Conservation (phyloP, 2,888 invertebrate genomes). For the Sinohyriopsis cumingii region DNA sequence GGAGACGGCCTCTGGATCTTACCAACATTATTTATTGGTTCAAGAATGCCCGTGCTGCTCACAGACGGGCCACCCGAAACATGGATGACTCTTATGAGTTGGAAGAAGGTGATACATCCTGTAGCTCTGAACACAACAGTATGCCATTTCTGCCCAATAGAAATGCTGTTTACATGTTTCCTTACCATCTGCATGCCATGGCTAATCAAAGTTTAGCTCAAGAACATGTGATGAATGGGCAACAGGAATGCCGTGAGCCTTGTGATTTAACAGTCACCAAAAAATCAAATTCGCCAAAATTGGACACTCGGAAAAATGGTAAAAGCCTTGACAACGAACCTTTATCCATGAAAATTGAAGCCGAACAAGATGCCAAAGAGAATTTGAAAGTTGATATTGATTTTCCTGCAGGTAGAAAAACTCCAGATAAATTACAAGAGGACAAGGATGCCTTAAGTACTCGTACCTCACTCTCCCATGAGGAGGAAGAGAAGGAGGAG, state of each 20-base stretch:
- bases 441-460: no score
- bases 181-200: slow-evolving; percentile 53
- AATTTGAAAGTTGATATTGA: not conserved
- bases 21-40: slow-evolving; percentile 92
- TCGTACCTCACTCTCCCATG: slow-evolving; percentile 11
- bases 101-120: slow-evolving; percentile 41
- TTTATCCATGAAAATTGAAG: no score
- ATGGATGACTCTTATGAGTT: slow-evolving; percentile 60
- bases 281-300: slow-evolving; percentile 22
- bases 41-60: slow-evolving; percentile 96
- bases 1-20: slow-evolving; percentile 93
- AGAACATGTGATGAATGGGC: slow-evolving; percentile 9
- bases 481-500: slow-evolving; percentile 41
- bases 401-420: no score
- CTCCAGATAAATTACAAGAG: no score
- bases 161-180: slow-evolving; percentile 69
- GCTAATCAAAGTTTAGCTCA: no score
- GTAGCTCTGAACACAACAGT: slow-evolving; percentile 12
- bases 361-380: not conserved
- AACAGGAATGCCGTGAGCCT: slow-evolving; percentile 30
- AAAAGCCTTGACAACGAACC: no score
- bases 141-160: slow-evolving; percentile 67
- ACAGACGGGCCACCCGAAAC: slow-evolving; percentile 82
- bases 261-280: slow-evolving; percentile 49
- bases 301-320: no score